Evolutionary conservation across 2,797 vertebrate genomes (phyloP), one percentile per base, ranked within the genome.

Genomic region (Gallinago solitaria): DNA sequence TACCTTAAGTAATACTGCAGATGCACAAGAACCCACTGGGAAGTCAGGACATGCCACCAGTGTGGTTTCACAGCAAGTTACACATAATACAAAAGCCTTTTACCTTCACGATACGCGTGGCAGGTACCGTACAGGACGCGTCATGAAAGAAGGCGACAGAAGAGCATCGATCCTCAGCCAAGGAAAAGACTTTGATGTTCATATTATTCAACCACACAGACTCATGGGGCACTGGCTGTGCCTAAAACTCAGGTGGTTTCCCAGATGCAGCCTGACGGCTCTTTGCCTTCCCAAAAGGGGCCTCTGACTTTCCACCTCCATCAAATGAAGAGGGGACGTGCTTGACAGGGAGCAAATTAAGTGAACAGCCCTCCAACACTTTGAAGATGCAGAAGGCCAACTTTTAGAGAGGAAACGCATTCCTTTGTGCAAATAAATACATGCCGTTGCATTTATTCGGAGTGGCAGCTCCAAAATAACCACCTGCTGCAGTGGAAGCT

Each of bases 221-320:
- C 9, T 51, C 64, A 15, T 0, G 0, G 35, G 18, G 32, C 32
- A 70, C 8, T 47, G 48, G 48, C 39, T 24, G 59, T 35, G 32
- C 43, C 30, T 48, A 37, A 56, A 87, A 9, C 20, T 60, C 13
- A 19, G 12, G 18, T 43, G 24, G 27, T 67, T 79, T 39, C 41
- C 54, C 47, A 48, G 21, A 48, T 48, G 47, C 47, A 24, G 47
- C 47, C 47, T 48, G 6, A 69, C 3, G 11, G 57, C 20, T 64
- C 33, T 61, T 33, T 48, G 30, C 43, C 43, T 75, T 83, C 57
- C 43, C 21, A 25, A 78, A 69, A 71, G 25, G 14, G 25, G 59
- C n/a, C 27, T 73, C 30, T 6, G 7, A 33, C 16, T 28, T 89
- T 48, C 9, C 33, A 73, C 11, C 27, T 70, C 67, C 16, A 6